These are phyloP conservation scores for Blastobasis adustella DNA, from an alignment of 2,888 invertebrate species.

Conservation along the genomic window DNA sequence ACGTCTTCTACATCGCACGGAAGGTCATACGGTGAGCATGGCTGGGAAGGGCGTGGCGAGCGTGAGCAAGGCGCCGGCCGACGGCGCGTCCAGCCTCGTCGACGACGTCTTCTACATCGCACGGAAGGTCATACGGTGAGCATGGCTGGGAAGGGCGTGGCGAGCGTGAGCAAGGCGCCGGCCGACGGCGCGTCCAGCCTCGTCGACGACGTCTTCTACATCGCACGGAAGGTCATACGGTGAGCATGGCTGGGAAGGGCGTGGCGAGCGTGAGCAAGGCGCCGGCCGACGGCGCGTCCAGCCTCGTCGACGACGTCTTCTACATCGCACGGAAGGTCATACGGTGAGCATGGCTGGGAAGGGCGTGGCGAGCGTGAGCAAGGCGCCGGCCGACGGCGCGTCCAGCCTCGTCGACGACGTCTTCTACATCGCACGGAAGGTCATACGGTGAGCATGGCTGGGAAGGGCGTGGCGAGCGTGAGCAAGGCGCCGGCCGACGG, in stretches of 20 bases:
- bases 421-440: constrained; percentile 97
- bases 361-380: constrained; percentile 88
- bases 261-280: constrained; percentile 95
- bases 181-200: constrained; percentile 90
- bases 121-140: constrained; percentile 90
- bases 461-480: constrained; percentile 82
- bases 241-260: constrained; percentile 11
- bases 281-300: constrained; percentile 85
- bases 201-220: constrained; percentile 98
- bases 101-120: constrained; percentile 99
- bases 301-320: constrained; percentile 98
- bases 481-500: constrained; percentile 89
- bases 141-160: constrained; percentile 35
- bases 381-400: constrained; percentile 87
- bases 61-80: constrained; percentile 90
- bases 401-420: constrained; percentile 98
- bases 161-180: constrained; percentile 94
- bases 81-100: constrained; percentile 91
- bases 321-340: constrained; percentile 97
- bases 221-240: constrained; percentile 95
- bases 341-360: constrained; percentile 53
- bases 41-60: constrained; percentile 77
- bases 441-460: constrained; percentile 77
- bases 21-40: constrained; percentile 86
- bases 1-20: constrained; percentile 96